Conservation (phyloP, 2,888 invertebrate genomes). For the Flabesymbios commensalis region DNA sequence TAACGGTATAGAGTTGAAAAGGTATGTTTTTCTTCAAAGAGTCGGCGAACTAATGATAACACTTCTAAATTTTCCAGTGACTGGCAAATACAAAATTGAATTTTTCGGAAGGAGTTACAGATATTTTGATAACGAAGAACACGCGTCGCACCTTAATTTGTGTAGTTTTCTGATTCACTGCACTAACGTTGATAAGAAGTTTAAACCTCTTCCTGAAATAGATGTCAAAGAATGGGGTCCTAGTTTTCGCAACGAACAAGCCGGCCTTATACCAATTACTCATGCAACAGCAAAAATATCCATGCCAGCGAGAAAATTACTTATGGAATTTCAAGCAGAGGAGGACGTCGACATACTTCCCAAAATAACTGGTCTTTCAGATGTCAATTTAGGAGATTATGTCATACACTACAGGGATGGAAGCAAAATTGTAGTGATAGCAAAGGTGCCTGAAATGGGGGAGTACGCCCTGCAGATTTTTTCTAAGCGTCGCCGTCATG, state of each 20-base stretch:
- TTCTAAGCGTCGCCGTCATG: neutral
- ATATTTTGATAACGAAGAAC: no score
- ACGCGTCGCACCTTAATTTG: no score
- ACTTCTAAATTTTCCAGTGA: slow-evolving; percentile 11
- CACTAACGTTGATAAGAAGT: neutral
- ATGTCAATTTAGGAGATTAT: no score
- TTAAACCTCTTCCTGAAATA: neutral
- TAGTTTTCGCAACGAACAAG: neutral
- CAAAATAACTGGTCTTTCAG: neutral
- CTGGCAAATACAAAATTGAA: slow-evolving; percentile 27
- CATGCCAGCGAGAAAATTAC: neutral
- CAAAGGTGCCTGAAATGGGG: neutral
- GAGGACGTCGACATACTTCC: neutral
- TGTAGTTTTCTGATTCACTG: neutral
- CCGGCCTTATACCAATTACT: neutral
- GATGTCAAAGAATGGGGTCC: slow-evolving; percentile 13
- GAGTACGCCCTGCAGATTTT: neutral
- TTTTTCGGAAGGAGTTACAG: slow-evolving; percentile 9
- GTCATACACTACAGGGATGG: no score
- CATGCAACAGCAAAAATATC: slow-evolving; percentile 6
- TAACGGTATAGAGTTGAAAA: slow-evolving; percentile 3
- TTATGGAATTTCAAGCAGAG: slow-evolving; percentile 2
- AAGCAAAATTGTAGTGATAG: neutral
- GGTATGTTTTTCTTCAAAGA: slow-evolving; percentile 14
- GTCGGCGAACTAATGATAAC: neutral